Base-by-base conservation (phyloP, 2,113 vertebrate species). In the Passer domesticus region DNA sequence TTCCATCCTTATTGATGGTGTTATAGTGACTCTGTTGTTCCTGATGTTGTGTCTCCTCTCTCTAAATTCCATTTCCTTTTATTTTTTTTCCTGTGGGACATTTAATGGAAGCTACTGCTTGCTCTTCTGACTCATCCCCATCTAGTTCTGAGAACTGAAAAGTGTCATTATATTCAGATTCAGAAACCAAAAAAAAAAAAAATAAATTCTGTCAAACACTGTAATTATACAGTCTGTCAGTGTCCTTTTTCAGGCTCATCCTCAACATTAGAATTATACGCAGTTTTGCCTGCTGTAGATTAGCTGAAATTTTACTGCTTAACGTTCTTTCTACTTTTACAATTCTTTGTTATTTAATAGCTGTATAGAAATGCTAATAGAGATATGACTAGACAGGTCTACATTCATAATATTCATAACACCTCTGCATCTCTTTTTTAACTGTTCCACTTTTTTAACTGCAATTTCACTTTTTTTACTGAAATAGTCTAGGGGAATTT, bases 61-160 rank as follows among this genome's bases (percentile, higher is more conserved):
- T 88, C 47, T 55, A 77, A 77, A 86, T 85, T 87, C 49, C 7
- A 17, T 59, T 92, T 84, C 25, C 31, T 18, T 56, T 78, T 53
- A 25, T 56, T 74, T 87, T 75, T 89, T 86, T 80, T 25, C n/a
- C 53, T 83, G 58, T 73, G 50, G 22, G 72, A 85, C 15, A 80
- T 76, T 74, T 76, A 76, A 92, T 82, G 59, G 55, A 70, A 91
- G 47, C 15, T 80, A n/a, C 10, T 77, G 15, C 12, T 73, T 90
- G 11, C 10, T 84, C 6, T 73, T 95, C 75, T 96, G 95, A 96
- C 47, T 95, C 94, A 92, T 86, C n/a, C 20, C 81, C 46, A 84
- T 88, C 68, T 52, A 27, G 17, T 83, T 95, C 60, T 80, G 50
- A 83, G 83, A 92, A 76, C 60, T 88, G 90, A 93, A 95, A 92